Percentiles rank a stretch among this genome's conserved stretches.
Evolutionary conservation across 2,797 vertebrate species (phyloP).

Genomic region (Rhinoraja longicauda): DNA sequence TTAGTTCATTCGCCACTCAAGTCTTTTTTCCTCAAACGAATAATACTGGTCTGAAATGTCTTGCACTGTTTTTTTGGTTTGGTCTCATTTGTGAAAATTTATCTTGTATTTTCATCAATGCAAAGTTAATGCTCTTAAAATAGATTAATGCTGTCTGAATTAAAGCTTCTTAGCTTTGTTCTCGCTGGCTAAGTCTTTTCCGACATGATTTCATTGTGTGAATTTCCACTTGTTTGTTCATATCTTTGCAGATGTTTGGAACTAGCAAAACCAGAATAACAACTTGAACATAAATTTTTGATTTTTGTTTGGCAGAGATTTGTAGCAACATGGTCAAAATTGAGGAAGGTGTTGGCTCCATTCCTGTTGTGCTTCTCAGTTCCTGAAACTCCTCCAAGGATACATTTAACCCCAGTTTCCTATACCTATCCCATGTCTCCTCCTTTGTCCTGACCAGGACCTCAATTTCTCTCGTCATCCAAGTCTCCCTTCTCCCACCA

Average conservation of each 20-base stretch:
- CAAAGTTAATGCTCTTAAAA: constrained; percentile 9
- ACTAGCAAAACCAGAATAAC: neutral
- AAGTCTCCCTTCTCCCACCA: no score
- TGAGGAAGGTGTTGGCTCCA: neutral
- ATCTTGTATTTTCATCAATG: neutral
- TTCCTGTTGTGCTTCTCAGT: neutral
- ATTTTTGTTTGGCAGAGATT: neutral
- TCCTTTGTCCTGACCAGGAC: no score
- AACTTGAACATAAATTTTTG: neutral
- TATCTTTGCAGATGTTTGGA: neutral
- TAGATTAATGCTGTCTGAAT: neutral
- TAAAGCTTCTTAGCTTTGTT: neutral
- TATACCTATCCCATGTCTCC: no score
- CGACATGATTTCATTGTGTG: neutral
- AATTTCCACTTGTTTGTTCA: neutral
- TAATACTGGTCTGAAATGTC: neutral
- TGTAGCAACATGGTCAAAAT: neutral
- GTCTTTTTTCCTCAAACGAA: neutral
- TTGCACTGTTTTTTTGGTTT: neutral
- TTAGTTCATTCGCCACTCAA: neutral
- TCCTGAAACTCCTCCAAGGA: no score
- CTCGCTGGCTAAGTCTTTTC: neutral
- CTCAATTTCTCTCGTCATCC: no score
- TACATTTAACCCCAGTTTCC: no score
- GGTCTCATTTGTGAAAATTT: neutral